Base-by-base conservation (phyloP, 2,113 vertebrate species). In the Dascyllus trimaculatus region DNA sequence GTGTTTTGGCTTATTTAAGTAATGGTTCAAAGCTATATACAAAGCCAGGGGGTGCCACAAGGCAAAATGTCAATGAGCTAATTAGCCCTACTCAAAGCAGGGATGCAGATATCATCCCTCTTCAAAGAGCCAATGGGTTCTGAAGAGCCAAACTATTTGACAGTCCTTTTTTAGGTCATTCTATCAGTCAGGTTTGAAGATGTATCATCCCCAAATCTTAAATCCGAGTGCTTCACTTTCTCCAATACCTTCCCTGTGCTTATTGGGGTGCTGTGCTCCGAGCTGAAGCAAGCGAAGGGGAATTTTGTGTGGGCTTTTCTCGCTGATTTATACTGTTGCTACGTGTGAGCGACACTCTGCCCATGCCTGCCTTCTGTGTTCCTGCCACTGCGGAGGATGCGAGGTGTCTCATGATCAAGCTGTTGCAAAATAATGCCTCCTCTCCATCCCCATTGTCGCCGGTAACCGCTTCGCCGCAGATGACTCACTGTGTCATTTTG, bases 1-100 rank as follows among this genome's bases (percentile, higher is more conserved):
- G 57, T 10, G 19, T 45, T 82, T 51, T 56, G 19, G 48, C 52
- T 78, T 71, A 76, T 84, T 72, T 52, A 62, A 79, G 64, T 51
- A 63, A 58, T 0, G 43, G 46, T 74, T 84, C 63, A 77, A 85
- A 81, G 82, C 24, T 78, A 51, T 40, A 70, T 18, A 32, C 43
- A 65, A 57, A 48, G 35, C 65, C 75, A 69, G 71, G 46, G 67
- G 72, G 65, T 57, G 54, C 49, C 57, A 70, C 63, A 49, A 73
- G 78, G 65, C 72, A 62, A 83, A 82, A 78, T 75, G 77, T 83
- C 78, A 85, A 66, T 70, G 70, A 86, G 76, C 58, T 80, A 81
- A 87, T 89, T 81, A 86, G 67, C 77, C 43, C 77, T 35, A 66
- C 40, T 70, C 10, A 15, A 66, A 80, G 78, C 7, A 15, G 51